phyloP scores from a whole-genome alignment of 2,113 vertebrate species.

The Bubo bubo region DNA sequence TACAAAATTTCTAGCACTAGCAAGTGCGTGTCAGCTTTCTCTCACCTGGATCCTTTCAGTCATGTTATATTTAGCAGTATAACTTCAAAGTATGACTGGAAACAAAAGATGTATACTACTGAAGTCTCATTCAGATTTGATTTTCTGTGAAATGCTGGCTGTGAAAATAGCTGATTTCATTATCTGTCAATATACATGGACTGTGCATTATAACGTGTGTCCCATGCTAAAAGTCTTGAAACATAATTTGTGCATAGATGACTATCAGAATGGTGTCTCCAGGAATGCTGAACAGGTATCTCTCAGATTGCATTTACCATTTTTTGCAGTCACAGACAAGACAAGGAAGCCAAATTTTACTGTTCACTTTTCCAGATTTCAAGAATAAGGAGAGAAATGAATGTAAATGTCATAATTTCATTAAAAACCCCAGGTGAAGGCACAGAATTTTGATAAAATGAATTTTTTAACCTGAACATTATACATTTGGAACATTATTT shows the following conservation, averaged over 20 bases:
- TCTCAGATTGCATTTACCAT: background rate
- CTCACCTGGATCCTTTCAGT: background rate
- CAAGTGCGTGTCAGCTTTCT: background rate
- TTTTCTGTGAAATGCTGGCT: background rate
- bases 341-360: background rate
- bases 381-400: background rate
- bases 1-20: background rate
- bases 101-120: background rate
- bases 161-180: background rate
- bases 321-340: background rate
- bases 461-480: background rate
- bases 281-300: background rate
- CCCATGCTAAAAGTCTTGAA: background rate
- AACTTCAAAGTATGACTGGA: background rate
- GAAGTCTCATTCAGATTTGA: background rate
- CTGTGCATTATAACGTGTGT: background rate
- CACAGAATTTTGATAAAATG: background rate
- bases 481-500: background rate
- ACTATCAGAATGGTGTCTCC: background rate
- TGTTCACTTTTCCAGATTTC: background rate
- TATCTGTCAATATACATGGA: background rate
- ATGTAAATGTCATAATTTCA: background rate
- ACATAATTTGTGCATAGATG: background rate
- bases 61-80: background rate
- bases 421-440: background rate